phyloP scores from a whole-genome alignment of 1,140 invertebrate genomes.

The Ceratina calcarata region DNA sequence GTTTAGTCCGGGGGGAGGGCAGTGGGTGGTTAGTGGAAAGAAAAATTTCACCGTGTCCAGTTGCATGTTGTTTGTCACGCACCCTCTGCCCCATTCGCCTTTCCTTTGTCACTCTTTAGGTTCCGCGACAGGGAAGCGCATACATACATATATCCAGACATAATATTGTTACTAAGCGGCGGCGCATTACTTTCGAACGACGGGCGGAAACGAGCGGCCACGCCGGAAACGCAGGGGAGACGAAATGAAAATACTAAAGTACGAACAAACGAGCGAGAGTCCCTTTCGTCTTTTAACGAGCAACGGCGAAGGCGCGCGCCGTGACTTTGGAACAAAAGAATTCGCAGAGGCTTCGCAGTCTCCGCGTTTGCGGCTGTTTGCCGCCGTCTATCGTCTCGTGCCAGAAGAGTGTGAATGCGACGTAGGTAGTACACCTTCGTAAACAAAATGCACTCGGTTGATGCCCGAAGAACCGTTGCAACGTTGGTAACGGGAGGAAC shows the following conservation, averaged over 20 bases:
- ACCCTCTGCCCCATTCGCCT: background rate
- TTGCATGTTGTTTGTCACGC: conserved; percentile 33
- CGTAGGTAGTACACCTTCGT: conserved; percentile 42
- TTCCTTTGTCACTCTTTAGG: conserved; percentile 9
- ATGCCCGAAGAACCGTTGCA: background rate
- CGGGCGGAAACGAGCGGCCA: background rate
- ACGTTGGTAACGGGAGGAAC: conserved; percentile 11
- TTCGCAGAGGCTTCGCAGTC: conserved; percentile 29
- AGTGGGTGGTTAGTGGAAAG: conserved; percentile 5
- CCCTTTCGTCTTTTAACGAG: conserved; percentile 48
- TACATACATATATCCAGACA: conserved; percentile 24
- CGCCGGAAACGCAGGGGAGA: background rate
- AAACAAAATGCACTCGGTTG: conserved; percentile 45
- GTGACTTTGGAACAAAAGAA: conserved; percentile 53
- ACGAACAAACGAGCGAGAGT: conserved; percentile 36
- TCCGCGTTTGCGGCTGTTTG: conserved; percentile 19
- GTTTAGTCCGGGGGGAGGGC: conserved; percentile 16
- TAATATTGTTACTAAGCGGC: conserved; percentile 54
- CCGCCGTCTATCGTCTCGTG: background rate
- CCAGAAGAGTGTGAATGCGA: conserved; percentile 54
- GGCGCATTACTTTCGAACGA: conserved; percentile 42
- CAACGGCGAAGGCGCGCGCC: conserved; percentile 9
- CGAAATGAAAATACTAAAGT: conserved; percentile 49
- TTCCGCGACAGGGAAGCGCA: background rate
- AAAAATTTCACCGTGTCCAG: conserved; percentile 29